phyloP scores from a whole-genome alignment of 1,140 invertebrate species.

The Belonocnema kinseyi region DNA sequence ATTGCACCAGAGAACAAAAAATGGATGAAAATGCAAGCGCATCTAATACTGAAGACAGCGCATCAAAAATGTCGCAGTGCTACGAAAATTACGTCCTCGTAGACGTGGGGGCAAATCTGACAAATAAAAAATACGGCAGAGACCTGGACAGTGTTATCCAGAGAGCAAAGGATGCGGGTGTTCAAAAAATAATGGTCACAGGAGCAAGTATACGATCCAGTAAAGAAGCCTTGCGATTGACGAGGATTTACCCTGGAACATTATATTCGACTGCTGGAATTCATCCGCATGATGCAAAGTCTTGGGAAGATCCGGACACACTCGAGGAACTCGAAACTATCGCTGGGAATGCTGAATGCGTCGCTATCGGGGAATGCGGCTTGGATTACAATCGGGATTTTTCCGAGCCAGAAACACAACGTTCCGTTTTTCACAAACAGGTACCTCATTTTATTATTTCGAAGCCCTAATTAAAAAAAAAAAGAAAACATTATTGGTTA shows the following conservation, averaged over 20 bases:
- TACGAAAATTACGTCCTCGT: constrained; percentile 94
- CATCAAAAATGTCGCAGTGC: constrained; percentile 76
- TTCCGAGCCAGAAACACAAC: constrained; percentile 90
- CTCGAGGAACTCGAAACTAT: constrained; percentile 84
- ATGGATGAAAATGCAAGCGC: constrained; percentile 51
- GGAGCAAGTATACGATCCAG: constrained; percentile 91
- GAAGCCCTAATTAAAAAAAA: no score
- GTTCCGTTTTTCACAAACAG: constrained; percentile 92
- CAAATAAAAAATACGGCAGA: constrained; percentile 94
- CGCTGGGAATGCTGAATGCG: constrained; percentile 89
- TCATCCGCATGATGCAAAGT: constrained; percentile 97
- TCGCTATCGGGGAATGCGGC: constrained; percentile 95
- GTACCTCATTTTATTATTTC: neutral
- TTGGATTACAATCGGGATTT: constrained; percentile 96
- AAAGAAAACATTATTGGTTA: no score
- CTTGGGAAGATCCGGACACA: constrained; percentile 87
- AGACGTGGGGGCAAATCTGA: constrained; percentile 95
- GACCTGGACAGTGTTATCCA: constrained; percentile 95
- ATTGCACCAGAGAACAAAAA: constrained; percentile 42
- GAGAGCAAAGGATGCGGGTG: constrained; percentile 93
- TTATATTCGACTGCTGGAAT: constrained; percentile 96
- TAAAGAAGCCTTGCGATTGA: constrained; percentile 92
- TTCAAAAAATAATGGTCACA: constrained; percentile 96
- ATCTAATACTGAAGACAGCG: constrained; percentile 16
- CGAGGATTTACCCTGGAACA: constrained; percentile 90